Conservation (phyloP, 92 coral and sea anemone species). For the Pocillopora meandrina region DNA sequence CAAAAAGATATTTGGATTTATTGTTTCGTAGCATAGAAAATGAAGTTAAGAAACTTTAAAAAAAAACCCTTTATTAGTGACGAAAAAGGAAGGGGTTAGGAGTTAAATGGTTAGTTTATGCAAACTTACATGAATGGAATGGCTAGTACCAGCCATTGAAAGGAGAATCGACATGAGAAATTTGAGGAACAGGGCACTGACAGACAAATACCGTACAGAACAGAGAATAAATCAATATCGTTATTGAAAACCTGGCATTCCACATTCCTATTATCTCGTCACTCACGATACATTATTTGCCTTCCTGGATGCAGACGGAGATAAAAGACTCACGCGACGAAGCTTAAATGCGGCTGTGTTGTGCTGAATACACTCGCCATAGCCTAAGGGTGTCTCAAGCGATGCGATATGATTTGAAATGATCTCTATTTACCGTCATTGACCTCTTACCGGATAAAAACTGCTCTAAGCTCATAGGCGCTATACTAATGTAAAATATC, state of each 20-base stretch:
- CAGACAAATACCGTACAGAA: not conserved
- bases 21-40: too few relatives aligned
- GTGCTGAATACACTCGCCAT: not conserved
- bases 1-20: too few relatives aligned
- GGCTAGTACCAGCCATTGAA: too few relatives aligned
- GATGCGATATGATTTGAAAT: constrained; percentile 9
- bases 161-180: too few relatives aligned
- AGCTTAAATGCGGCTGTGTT: not conserved
- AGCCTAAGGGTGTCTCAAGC: constrained; percentile 6
- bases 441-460: constrained; percentile 18
- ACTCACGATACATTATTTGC: not conserved
- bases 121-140: too few relatives aligned
- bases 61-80: too few relatives aligned
- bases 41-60: too few relatives aligned
- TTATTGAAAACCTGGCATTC: not conserved
- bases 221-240: not conserved
- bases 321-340: constrained; percentile 14
- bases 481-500: too few relatives aligned
- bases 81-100: too few relatives aligned
- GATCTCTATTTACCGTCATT: not conserved
- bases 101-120: too few relatives aligned
- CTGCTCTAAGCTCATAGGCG: not conserved
- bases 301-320: constrained; percentile 25
- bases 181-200: too few relatives aligned
- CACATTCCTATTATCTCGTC: constrained; percentile 2